Base-by-base conservation (phyloP, 2,888 invertebrate genomes). In the Pomacea canaliculata region DNA sequence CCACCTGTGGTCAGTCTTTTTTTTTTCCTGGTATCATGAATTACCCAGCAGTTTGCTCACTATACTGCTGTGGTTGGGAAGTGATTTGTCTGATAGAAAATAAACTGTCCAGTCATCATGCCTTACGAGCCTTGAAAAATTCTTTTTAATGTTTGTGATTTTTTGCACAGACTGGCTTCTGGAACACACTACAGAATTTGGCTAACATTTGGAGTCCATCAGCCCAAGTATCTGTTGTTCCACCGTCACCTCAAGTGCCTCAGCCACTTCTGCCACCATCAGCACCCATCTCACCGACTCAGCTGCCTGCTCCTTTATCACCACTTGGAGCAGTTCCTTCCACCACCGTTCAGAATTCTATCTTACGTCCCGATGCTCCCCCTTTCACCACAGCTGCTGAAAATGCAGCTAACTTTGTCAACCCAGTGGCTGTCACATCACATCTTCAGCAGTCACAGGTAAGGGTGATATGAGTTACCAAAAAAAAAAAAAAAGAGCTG, bases 151-250 rank as follows among this genome's bases (percentile, higher is more conserved):
- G 37, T 5, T 37, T 63, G n/a, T 12, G 10, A 27, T 12, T 1
- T 63, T 51, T 59, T 60, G 78, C 80, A 70, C 77, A 80, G 66
- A 68, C 78, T 60, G 83, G 79, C 16, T 56, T 56, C 76, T 88
- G 87, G 88, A 85, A 85, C 78, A 84, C 85, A 46, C 71, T 80
- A 51, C 80, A 80, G 73, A 77, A 70, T 23, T 77, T 85, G 70
- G 81, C 82, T 63, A 81, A 80, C 49, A 84, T 85, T 76, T 87
- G 87, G 87, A 83, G 85, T 59, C 78, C 76, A 56, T 78, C 78
- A n/a, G 78, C 78, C 19, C 51, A 56, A 16, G 12, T 16, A 56
- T 10, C 51, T 56, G 51, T 56, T 56, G 51, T 56, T 13, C 78
- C 71, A 37, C 66, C 62, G 48, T 71, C 70, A 23, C 70, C 62